Evolutionary conservation across 2,797 vertebrate species (phyloP).

Genomic region (Cheracebus regulus): DNA sequence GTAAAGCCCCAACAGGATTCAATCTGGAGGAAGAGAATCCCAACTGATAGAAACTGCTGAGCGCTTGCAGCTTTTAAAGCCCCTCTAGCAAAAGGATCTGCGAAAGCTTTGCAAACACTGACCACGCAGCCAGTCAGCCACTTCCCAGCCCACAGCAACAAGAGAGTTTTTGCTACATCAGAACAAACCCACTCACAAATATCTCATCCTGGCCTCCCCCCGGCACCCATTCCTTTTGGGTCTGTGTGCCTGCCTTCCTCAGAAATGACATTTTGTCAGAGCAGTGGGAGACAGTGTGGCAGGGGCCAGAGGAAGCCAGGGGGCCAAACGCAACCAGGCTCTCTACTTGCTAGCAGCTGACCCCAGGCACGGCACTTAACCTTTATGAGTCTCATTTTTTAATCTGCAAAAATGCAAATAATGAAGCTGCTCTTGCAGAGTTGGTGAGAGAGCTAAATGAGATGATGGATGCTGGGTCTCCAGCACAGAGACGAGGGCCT

Average conservation of each 20-base stretch:
- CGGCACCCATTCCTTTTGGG: background rate
- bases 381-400: background rate
- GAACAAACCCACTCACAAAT: conserved; percentile 37
- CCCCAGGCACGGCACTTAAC: background rate
- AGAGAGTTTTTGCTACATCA: conserved; percentile 40
- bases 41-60: conserved; percentile 59
- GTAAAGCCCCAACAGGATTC: conserved; percentile 41
- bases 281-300: background rate
- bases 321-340: background rate
- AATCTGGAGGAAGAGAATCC: background rate
- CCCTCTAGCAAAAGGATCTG: conserved; percentile 50
- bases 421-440: background rate
- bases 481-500: background rate
- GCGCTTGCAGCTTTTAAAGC: conserved; percentile 63
- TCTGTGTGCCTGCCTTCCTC: background rate
- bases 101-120: conserved; percentile 55
- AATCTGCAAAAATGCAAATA: background rate
- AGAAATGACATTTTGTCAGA: background rate
- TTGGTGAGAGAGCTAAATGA: background rate
- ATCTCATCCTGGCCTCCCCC: background rate
- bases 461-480: too few species aligned
- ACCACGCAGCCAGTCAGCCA: conserved; percentile 27
- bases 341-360: background rate
- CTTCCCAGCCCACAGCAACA: background rate
- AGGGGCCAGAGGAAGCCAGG: background rate